Conservation (phyloP, 2,113 vertebrate genomes). For the Aix galericulata region DNA sequence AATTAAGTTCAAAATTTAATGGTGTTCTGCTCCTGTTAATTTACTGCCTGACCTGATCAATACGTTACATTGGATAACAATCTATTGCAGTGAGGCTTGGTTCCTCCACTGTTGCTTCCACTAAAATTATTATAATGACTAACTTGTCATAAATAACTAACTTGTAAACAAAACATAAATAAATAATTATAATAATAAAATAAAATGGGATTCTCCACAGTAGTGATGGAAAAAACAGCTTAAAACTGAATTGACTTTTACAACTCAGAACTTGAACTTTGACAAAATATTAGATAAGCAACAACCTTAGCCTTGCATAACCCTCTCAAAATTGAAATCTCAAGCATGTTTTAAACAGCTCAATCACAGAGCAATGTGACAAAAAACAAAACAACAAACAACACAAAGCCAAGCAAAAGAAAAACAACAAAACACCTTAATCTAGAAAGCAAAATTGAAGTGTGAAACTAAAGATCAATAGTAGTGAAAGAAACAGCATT, state of each 20-base stretch:
- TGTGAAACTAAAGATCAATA: slow-evolving; percentile 23
- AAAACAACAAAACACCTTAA: not conserved
- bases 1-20: slow-evolving; percentile 86
- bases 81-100: slow-evolving; percentile 61
- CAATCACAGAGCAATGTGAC: not conserved
- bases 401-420: not conserved
- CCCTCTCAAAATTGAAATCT: slow-evolving; percentile 28
- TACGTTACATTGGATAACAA: slow-evolving; percentile 74
- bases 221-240: not conserved
- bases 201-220: slow-evolving; percentile 48
- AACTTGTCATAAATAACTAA: not conserved
- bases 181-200: slow-evolving; percentile 8
- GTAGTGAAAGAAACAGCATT: not conserved
- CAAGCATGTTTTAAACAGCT: slow-evolving; percentile 18
- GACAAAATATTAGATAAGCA: slow-evolving; percentile 15
- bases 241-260: slow-evolving; percentile 13
- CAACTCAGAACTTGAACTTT: not conserved
- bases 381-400: not conserved
- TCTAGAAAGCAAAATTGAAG: slow-evolving; percentile 25
- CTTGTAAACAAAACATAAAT: slow-evolving; percentile 1
- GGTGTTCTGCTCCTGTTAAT: slow-evolving; percentile 80
- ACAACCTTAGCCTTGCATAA: not conserved
- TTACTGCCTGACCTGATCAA: slow-evolving; percentile 83
- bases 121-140: slow-evolving; percentile 67
- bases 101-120: slow-evolving; percentile 55